These are phyloP conservation scores for Platyura marginata DNA, from an alignment of 1,140 invertebrate species.

Conservation along the genomic window DNA sequence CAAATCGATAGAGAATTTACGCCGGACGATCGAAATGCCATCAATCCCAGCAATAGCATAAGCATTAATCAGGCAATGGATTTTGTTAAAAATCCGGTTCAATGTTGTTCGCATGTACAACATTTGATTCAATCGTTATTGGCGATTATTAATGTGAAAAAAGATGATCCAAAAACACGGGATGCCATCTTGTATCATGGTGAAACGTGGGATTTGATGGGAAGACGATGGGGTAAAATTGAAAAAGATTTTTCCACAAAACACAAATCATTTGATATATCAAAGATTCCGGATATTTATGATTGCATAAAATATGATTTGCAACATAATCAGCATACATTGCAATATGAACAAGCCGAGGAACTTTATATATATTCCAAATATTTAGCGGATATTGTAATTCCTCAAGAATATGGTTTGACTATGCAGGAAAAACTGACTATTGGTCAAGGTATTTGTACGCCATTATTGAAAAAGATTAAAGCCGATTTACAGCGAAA, in stretches of 20 bases:
- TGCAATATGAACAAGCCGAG: constrained; percentile 87
- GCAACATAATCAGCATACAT: constrained; percentile 90
- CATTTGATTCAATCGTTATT: constrained; percentile 70
- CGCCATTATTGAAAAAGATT: constrained; percentile 91
- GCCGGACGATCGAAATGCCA: constrained; percentile 59
- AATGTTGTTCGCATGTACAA: constrained; percentile 82
- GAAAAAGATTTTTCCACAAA: constrained; percentile 97
- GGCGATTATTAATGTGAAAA: constrained; percentile 66
- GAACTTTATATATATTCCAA: constrained; percentile 91
- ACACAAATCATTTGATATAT: constrained; percentile 82
- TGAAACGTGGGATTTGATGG: constrained; percentile 98
- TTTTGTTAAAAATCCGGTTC: constrained; percentile 91
- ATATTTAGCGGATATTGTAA: constrained; percentile 93
- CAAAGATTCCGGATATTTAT: constrained; percentile 96
- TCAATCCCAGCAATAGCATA: constrained; percentile 78
- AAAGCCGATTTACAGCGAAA: constrained; percentile 86
- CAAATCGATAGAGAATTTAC: constrained; percentile 82
- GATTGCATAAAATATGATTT: constrained; percentile 99
- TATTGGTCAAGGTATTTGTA: constrained; percentile 95
- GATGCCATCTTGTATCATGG: constrained; percentile 90
- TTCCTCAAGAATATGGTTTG: constrained; percentile 98
- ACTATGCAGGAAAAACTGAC: constrained; percentile 89
- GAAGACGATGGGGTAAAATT: constrained; percentile 93
- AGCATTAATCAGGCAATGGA: constrained; percentile 78
- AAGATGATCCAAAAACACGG: constrained; percentile 74